phyloP scores from a whole-genome alignment of 1,140 invertebrate species.

The Tachypleus tridentatus region DNA sequence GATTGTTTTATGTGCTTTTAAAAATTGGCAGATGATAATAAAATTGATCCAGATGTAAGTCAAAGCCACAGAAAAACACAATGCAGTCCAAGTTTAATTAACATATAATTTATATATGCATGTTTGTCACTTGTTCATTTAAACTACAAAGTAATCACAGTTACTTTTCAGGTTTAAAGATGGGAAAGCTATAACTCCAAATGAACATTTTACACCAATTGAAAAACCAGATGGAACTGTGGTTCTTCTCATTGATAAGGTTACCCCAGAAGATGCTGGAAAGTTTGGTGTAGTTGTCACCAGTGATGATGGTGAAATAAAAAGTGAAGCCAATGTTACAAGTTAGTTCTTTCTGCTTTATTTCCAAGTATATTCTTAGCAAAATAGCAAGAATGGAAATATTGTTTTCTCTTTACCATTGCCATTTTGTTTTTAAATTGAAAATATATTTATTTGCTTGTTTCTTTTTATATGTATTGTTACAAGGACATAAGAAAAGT shows the following conservation, averaged over 20 bases:
- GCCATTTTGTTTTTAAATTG: constrained; percentile 23
- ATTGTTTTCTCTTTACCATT: constrained; percentile 44
- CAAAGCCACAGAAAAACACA: no score
- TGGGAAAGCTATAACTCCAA: constrained; percentile 15
- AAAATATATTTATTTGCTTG: background rate
- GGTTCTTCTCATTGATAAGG: constrained; percentile 41
- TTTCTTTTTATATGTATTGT: constrained; percentile 26
- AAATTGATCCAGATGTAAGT: no score
- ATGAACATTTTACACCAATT: constrained; percentile 5
- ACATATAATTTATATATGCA: no score
- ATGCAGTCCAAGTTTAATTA: no score
- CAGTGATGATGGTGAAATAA: constrained; percentile 40
- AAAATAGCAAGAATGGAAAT: background rate
- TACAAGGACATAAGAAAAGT: constrained; percentile 38
- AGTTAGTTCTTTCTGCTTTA: constrained; percentile 11
- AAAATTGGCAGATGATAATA: no score
- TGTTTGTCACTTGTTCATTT: no score
- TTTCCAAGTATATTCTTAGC: background rate
- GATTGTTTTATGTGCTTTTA: no score
- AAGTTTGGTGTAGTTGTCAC: constrained; percentile 41
- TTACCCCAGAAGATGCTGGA: constrained; percentile 45
- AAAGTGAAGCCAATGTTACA: constrained; percentile 16
- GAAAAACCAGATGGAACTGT: constrained; percentile 55
- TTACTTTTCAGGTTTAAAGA: constrained; percentile 8
- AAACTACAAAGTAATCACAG: no score